phyloP scores from a whole-genome alignment of 1,140 invertebrate genomes.

The Solen grandis region DNA sequence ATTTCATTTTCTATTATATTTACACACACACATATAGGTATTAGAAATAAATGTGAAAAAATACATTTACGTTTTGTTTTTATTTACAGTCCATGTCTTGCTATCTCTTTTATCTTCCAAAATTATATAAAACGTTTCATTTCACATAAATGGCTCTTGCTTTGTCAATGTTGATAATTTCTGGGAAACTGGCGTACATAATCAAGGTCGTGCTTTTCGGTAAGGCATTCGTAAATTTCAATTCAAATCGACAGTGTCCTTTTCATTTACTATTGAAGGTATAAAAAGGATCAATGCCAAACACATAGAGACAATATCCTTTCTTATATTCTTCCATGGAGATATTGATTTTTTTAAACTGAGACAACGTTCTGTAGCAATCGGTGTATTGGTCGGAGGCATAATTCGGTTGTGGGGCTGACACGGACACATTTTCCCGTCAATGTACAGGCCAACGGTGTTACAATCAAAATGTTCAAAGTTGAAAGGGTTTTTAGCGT shows the following conservation, averaged over 20 bases:
- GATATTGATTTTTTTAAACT: not conserved
- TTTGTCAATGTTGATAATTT: not conserved
- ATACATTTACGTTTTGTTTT: no score
- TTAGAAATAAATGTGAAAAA: no score
- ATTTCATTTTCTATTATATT: no score
- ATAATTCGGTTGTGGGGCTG: constrained; percentile 16
- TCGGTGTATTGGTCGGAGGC: not conserved
- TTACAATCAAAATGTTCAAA: constrained; percentile 8
- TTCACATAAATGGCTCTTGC: constrained; percentile 12
- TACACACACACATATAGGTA: no score
- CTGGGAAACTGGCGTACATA: constrained; percentile 16
- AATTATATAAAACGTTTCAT: constrained; percentile 27
- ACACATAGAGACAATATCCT: constrained; percentile 8
- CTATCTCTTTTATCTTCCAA: not conserved
- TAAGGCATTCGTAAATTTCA: constrained; percentile 8
- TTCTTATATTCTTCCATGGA: not conserved
- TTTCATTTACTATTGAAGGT: constrained; percentile 1
- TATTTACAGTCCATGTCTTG: constrained; percentile 4
- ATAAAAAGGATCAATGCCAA: not conserved
- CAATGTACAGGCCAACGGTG: constrained; percentile 10
- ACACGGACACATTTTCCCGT: constrained; percentile 1
- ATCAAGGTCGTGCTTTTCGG: constrained; percentile 10
- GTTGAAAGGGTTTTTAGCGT: constrained; percentile 13
- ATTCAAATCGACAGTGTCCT: not conserved
- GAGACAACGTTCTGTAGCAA: constrained; percentile 5